Base-by-base conservation (phyloP, 2,888 invertebrate species). In the Drosophila kambysellisi region DNA sequence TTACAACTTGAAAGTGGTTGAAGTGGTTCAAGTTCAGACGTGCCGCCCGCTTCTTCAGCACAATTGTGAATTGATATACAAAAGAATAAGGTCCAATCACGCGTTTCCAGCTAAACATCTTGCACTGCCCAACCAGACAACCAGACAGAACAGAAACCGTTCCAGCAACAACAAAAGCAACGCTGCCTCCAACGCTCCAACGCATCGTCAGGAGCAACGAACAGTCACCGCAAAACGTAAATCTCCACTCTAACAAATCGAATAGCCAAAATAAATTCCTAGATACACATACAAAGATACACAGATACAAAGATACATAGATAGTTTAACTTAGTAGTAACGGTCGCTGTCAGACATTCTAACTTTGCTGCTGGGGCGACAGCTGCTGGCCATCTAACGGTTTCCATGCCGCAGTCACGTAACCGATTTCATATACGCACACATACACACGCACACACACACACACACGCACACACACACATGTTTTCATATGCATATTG, bases 361-460 rank as follows among this genome's bases (percentile, higher is more conserved):
- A 53, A 63, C 62, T 76, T 75, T 79, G 60, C 51, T 48, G 73
- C 51, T 43, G 37, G 41, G 51, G 60, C 82, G 78, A 81, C 88
- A 86, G 83, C 83, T 86, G 83, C 75, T 81, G 81, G 88, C 89
- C 78, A 86, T 73, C 83, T 84, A 84, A 84, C 84, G 88, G 84
- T 68, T 73, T 70, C 41, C 66, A 68, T 69, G 74, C 81, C 74
- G 63, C 76, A 86, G 88, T 84, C 84, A 84, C 84, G 84, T 84
- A 84, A 84, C 86, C 83, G 86, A 86, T 83, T 83, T 75, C 39
- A 50, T 61, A 70, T 52, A 74, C 74, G 70, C 75, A 63, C 63
- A 76, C 54, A 60, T 48, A 63, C 35, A 68, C 41, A 56, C n/a
- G 37, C 17, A 25, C 70, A 56, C n/a, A 11, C 58, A 69, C 52